phyloP scores from a whole-genome alignment of 2,888 invertebrate species.

The Agonopterix alstromeriana region DNA sequence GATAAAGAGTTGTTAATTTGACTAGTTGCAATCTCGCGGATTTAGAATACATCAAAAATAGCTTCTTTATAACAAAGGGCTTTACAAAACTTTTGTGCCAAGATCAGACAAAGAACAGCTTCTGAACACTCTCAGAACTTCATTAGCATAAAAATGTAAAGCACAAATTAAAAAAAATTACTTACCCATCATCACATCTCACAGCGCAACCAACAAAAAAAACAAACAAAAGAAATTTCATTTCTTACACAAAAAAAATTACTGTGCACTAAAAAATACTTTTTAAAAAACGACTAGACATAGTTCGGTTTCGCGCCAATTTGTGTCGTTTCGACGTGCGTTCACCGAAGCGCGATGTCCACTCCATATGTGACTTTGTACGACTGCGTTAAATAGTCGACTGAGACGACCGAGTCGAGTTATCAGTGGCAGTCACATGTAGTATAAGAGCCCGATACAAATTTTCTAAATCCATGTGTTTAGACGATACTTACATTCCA shows the following conservation, averaged over 20 bases:
- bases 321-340: slow-evolving; percentile 20
- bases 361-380: slow-evolving; percentile 29
- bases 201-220: slow-evolving; percentile 48
- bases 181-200: slow-evolving; percentile 52
- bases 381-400: slow-evolving; percentile 32
- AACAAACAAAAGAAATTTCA: slow-evolving; percentile 39
- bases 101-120: too few relatives aligned
- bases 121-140: too few relatives aligned
- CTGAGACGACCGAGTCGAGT: neutral
- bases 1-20: too few relatives aligned
- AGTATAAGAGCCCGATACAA: neutral
- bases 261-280: slow-evolving; percentile 5
- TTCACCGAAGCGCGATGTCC: slow-evolving; percentile 24
- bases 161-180: slow-evolving; percentile 3
- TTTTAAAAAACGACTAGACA: slow-evolving; percentile 1
- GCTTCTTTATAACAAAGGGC: too few relatives aligned
- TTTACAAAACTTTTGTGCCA: too few relatives aligned
- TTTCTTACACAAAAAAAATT: slow-evolving; percentile 16
- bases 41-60: too few relatives aligned
- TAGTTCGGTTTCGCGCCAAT: slow-evolving; percentile 29
- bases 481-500: too few relatives aligned
- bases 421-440: neutral
- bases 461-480: too few relatives aligned
- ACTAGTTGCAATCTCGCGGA: too few relatives aligned
- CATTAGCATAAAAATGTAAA: too few relatives aligned